These are phyloP conservation scores for Chymomyza costata DNA, from an alignment of 1,140 invertebrate genomes.

Conservation along the genomic window DNA sequence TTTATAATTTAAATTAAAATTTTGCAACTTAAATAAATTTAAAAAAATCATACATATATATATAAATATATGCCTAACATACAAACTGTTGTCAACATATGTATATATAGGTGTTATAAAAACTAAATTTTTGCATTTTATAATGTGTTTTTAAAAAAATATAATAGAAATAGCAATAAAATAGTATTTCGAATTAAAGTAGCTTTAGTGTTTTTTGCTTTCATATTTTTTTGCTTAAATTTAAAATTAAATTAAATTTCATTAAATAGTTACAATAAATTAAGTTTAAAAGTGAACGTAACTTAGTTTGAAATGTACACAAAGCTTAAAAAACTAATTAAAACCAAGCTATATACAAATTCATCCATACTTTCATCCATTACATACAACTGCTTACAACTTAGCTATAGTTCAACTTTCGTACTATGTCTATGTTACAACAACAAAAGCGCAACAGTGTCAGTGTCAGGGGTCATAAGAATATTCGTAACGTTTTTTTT, in stretches of 20 bases:
- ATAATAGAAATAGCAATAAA: constrained; percentile 33
- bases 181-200: constrained; percentile 63
- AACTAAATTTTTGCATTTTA: constrained; percentile 56
- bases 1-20: constrained; percentile 70
- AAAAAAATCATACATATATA: constrained; percentile 1
- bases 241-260: constrained; percentile 41
- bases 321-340: constrained; percentile 58
- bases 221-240: constrained; percentile 16
- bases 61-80: constrained; percentile 38
- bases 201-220: constrained; percentile 21
- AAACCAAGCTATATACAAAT: constrained; percentile 17
- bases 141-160: constrained; percentile 37
- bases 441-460: constrained; percentile 68
- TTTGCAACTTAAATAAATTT: too few relatives aligned
- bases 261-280: constrained; percentile 59
- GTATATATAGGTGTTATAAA: constrained; percentile 38
- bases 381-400: constrained; percentile 61
- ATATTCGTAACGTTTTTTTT: constrained; percentile 24
- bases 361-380: too few relatives aligned
- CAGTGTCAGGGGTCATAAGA: constrained; percentile 53
- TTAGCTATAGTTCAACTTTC: constrained; percentile 39
- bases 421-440: constrained; percentile 59
- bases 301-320: constrained; percentile 60
- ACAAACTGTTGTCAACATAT: constrained; percentile 64
- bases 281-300: constrained; percentile 51